phyloP scores from a whole-genome alignment of 2,113 vertebrate genomes.

The Vidua chalybeata region DNA sequence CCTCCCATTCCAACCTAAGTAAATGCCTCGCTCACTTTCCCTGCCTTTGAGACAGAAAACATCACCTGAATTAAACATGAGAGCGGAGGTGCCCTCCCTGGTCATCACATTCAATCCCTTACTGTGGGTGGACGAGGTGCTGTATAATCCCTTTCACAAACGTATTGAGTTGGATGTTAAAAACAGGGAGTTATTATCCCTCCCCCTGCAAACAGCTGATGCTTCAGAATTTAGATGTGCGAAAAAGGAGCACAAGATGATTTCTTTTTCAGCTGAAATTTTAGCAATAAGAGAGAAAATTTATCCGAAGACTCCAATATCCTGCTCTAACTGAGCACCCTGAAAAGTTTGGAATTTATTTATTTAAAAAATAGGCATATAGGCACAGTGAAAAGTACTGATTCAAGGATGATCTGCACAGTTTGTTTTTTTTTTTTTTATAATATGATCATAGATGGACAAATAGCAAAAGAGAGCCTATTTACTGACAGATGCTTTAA shows the following conservation, averaged over 20 bases:
- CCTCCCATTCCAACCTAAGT: background rate
- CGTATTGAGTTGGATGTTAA: background rate
- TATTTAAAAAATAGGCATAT: background rate
- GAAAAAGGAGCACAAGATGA: background rate
- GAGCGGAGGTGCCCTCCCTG: background rate
- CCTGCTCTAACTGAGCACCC: background rate
- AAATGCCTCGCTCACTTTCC: fast-evolving
- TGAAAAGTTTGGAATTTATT: conserved; percentile 17
- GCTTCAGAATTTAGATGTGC: conserved; percentile 27
- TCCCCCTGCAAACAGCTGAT: conserved; percentile 26
- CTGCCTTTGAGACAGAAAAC: conserved; percentile 10
- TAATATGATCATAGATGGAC: background rate
- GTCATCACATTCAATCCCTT: background rate
- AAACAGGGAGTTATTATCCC: conserved; percentile 35
- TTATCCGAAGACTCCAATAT: background rate
- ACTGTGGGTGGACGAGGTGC: background rate
- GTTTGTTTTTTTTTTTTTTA: background rate
- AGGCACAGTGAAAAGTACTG: background rate
- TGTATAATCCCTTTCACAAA: background rate
- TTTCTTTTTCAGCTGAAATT: conserved; percentile 8
- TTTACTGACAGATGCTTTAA: background rate
- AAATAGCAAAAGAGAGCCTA: background rate
- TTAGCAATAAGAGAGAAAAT: conserved; percentile 27
- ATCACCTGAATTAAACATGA: background rate
- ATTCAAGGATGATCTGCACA: background rate